Conservation (phyloP, 2,888 invertebrate species). For the Agapetus fuscipes region DNA sequence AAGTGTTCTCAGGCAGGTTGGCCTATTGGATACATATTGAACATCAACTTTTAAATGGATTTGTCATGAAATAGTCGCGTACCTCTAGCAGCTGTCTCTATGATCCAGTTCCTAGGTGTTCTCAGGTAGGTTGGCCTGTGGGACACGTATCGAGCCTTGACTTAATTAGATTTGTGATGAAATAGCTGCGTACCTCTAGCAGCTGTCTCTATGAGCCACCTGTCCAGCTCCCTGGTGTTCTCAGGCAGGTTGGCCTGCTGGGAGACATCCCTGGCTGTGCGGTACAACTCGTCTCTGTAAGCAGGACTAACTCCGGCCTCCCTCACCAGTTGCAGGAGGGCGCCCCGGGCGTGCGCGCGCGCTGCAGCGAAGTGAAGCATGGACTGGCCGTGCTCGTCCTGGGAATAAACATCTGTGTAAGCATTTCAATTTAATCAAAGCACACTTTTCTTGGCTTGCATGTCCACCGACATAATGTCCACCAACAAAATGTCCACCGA, state of each 20-base stretch:
- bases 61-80: no score
- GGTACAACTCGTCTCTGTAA: slow-evolving; percentile 75
- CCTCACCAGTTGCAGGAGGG: slow-evolving; percentile 67
- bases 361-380: slow-evolving; percentile 84
- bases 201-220: slow-evolving; percentile 66
- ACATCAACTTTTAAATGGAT: no score
- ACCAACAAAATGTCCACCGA: no score
- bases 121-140: no score
- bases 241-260: slow-evolving; percentile 66
- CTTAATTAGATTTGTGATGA: not conserved
- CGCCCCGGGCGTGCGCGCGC: slow-evolving; percentile 69
- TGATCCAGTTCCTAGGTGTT: no score
- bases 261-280: slow-evolving; percentile 80
- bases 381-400: slow-evolving; percentile 87
- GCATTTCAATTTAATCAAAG: no score
- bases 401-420: no score
- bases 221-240: slow-evolving; percentile 75
- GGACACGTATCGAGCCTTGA: not conserved
- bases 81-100: no score
- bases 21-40: no score
- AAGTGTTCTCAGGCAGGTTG: no score
- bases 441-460: no score
- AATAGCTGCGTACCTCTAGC: slow-evolving; percentile 51
- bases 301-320: slow-evolving; percentile 74
- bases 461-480: no score